Conservation (phyloP, 2,888 invertebrate genomes). For the Drosophila imparisetae region DNA sequence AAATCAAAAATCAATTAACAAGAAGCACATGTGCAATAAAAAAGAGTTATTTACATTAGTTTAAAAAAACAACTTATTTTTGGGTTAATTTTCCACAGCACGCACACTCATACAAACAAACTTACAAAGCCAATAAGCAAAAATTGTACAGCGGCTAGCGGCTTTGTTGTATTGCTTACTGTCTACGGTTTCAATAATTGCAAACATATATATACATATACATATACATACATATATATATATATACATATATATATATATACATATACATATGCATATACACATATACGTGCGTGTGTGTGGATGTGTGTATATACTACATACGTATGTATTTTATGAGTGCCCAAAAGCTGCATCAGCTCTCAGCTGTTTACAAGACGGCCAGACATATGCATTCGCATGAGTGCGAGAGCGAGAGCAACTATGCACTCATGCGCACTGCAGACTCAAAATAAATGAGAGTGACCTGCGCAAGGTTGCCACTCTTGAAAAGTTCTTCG, state of each 20-base stretch:
- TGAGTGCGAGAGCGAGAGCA: constrained; percentile 35
- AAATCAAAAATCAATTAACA: constrained; percentile 71
- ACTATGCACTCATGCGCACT: constrained; percentile 59
- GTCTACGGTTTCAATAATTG: constrained; percentile 45
- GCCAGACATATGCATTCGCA: constrained; percentile 36
- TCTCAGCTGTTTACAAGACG: constrained; percentile 67
- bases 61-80: constrained; percentile 6
- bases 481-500: constrained; percentile 42
- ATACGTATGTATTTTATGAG: constrained; percentile 35
- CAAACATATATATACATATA: constrained; percentile 23
- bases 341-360: constrained; percentile 45
- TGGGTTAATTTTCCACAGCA: constrained; percentile 24
- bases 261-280: constrained; percentile 20
- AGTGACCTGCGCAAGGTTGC: constrained; percentile 64
- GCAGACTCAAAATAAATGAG: constrained; percentile 44
- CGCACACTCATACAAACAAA: constrained; percentile 15
- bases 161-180: constrained; percentile 34
- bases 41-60: constrained; percentile 27
- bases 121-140: constrained; percentile 26
- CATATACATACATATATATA: neutral
- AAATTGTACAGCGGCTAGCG: constrained; percentile 30
- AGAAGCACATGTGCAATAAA: constrained; percentile 67
- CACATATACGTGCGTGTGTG: constrained; percentile 4
- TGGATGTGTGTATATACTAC: constrained; percentile 1
- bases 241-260: constrained; percentile 5